Evolutionary conservation across 2,888 invertebrate species (phyloP), one percentile per base, ranked within the genome.

Genomic region (Phalangium opilio): DNA sequence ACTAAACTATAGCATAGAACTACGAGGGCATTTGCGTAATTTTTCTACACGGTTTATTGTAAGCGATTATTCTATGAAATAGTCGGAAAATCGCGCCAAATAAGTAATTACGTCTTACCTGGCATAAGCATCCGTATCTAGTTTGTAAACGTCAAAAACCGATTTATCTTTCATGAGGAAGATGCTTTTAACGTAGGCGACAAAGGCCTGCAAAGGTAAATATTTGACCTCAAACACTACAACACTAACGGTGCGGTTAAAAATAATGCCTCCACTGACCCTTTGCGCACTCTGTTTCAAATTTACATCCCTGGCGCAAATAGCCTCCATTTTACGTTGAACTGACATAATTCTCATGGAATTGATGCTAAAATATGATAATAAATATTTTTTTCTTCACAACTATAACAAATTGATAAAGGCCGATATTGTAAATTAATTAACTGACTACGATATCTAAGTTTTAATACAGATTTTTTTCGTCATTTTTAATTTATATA

Each of bases 151-250:
- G 69, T 93, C 76, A 63, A 98, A n/a, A 53, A 96, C 73, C 27
- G 78, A 74, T 69, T 95, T 96, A 63, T 95, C 83, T 64, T 83
- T 86, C 91, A 93, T 91, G 34, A 91, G 67, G 65, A 78, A 84
- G 8, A 93, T 74, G 2, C 90, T 84, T 65, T 90, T 90, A 0
- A 89, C 67, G 64, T 98, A 98, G 2, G 85, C 75, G 1, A 87
- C 78, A 67, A 96, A 90, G 33, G 93, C 89, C 68, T 68, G 56
- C 39, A 36, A 60, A 60, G 49, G 7, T 48, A 44, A 43, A 50
- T n/a, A n/a, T n/a, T 43, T 41, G 44, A 42, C 5, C 3, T 3
- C 2, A 45, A 14, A 43, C 34, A 21, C 17, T 4, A 43, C 12
- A 15, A 12, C 4, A 40, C 11, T 2, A 20, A 41, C 15, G 7